Percentiles rank a stretch among this genome's conserved stretches.
phyloP scores from a whole-genome alignment of 2,797 vertebrate genomes.

The Cuculus canorus region DNA sequence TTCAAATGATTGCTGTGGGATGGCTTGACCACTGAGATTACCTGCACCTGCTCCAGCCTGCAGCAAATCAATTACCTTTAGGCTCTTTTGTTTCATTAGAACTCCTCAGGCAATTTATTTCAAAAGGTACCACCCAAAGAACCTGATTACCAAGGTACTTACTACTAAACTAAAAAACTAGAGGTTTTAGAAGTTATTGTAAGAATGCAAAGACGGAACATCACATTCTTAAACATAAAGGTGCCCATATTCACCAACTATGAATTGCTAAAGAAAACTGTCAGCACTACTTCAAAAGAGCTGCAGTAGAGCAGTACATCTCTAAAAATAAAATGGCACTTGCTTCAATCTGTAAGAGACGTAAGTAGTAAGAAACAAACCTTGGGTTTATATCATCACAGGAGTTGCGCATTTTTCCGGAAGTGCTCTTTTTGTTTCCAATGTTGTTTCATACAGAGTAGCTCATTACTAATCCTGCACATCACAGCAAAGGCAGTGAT shows the following conservation, averaged over 20 bases:
- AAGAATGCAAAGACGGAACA: background rate
- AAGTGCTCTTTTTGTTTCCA: background rate
- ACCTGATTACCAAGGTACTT: background rate
- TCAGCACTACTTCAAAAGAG: background rate
- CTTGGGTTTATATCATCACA: background rate
- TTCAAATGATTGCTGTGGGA: background rate
- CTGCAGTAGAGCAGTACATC: background rate
- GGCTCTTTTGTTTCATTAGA: conserved; percentile 3
- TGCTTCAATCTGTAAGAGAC: background rate
- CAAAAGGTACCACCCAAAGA: background rate
- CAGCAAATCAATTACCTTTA: conserved; percentile 6
- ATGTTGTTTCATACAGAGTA: background rate
- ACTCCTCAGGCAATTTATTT: conserved; percentile 17
- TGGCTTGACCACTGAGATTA: background rate
- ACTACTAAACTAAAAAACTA: background rate
- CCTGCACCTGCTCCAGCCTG: background rate
- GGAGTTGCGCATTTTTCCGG: background rate
- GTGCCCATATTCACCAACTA: background rate
- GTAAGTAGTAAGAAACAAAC: background rate
- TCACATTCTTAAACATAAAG: background rate
- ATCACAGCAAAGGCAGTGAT: background rate
- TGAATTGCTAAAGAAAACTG: background rate
- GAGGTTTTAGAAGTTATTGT: background rate
- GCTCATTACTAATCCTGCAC: background rate
- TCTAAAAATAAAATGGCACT: conserved; percentile 28